These are phyloP conservation scores for Calameuta idolon DNA, from an alignment of 2,888 invertebrate species.

Conservation along the genomic window DNA sequence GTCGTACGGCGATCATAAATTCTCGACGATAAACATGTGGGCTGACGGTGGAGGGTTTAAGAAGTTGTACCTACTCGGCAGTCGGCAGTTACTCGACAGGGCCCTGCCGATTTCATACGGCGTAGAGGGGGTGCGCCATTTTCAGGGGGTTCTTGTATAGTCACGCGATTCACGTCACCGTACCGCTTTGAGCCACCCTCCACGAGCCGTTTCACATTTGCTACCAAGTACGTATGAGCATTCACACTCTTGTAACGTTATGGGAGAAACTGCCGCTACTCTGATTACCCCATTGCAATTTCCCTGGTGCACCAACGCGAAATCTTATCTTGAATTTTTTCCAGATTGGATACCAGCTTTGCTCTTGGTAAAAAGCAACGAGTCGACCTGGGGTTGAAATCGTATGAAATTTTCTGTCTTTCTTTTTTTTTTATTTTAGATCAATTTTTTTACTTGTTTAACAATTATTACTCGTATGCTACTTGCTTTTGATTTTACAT, in stretches of 20 bases:
- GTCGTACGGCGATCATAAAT: slow-evolving; percentile 48
- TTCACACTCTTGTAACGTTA: slow-evolving; percentile 31
- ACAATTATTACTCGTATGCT: background rate
- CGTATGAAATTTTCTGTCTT: no score
- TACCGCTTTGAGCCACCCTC: slow-evolving; percentile 56
- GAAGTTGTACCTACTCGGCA: slow-evolving; percentile 26
- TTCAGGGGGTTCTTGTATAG: slow-evolving; percentile 33
- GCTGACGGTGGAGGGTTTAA: slow-evolving; percentile 32
- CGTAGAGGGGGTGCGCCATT: slow-evolving; percentile 24
- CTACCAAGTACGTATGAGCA: slow-evolving; percentile 25
- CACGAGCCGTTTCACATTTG: slow-evolving; percentile 29
- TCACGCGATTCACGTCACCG: slow-evolving; percentile 60
- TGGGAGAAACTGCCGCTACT: slow-evolving; percentile 11
- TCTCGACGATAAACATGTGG: slow-evolving; percentile 46
- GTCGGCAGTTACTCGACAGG: slow-evolving; percentile 18
- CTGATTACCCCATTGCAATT: slow-evolving; percentile 6
- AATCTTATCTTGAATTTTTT: background rate
- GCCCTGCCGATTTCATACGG: background rate
- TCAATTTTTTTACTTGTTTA: background rate
- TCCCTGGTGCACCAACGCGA: background rate
- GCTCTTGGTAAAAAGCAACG: background rate
- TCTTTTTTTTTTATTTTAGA: no score
- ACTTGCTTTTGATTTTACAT: background rate
- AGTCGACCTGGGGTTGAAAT: background rate
- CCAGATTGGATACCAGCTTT: background rate